Evolutionary conservation across 2,797 vertebrate genomes (phyloP).

Genomic region (Bovichtus variegatus): DNA sequence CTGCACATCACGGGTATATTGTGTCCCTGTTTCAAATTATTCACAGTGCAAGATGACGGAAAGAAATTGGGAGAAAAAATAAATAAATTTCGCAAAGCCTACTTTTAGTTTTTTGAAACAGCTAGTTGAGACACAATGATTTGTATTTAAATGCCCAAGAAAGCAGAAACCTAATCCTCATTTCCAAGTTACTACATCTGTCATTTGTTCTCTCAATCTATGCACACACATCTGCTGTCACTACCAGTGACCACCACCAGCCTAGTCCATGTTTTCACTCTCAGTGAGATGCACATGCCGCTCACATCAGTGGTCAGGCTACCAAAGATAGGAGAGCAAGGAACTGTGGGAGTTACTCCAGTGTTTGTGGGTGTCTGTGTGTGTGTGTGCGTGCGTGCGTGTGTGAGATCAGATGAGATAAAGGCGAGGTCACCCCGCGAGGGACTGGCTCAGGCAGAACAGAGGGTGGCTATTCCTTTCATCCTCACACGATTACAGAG

Average conservation of each 20-base stretch:
- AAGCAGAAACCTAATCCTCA: conserved; percentile 16
- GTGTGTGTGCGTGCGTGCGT: conserved; percentile 7
- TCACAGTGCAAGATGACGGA: conserved; percentile 53
- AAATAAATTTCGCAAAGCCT: conserved; percentile 12
- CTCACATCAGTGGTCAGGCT: conserved; percentile 34
- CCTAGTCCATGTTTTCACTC: conserved; percentile 12
- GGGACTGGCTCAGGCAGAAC: conserved; percentile 61
- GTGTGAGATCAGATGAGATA: conserved; percentile 60
- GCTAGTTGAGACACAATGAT: neutral
- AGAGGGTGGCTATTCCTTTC: conserved; percentile 69
- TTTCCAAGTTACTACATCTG: neutral
- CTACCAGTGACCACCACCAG: neutral
- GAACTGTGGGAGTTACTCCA: conserved; percentile 47
- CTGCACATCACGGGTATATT: conserved; percentile 76
- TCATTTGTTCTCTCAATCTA: neutral
- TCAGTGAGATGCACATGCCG: conserved; percentile 51
- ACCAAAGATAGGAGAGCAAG: conserved; percentile 28
- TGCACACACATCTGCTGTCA: conserved; percentile 2
- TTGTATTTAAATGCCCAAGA: conserved; percentile 23
- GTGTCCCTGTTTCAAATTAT: conserved; percentile 72
- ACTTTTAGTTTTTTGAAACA: conserved; percentile 14
- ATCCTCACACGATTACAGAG: conserved; percentile 60
- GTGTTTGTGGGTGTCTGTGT: conserved; percentile 12
- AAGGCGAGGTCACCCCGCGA: conserved; percentile 73
- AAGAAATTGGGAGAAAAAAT: conserved; percentile 26